Evolutionary conservation across 2,113 vertebrate genomes (phyloP), one percentile per base, ranked within the genome.

Genomic region (Phainopepla nitens): DNA sequence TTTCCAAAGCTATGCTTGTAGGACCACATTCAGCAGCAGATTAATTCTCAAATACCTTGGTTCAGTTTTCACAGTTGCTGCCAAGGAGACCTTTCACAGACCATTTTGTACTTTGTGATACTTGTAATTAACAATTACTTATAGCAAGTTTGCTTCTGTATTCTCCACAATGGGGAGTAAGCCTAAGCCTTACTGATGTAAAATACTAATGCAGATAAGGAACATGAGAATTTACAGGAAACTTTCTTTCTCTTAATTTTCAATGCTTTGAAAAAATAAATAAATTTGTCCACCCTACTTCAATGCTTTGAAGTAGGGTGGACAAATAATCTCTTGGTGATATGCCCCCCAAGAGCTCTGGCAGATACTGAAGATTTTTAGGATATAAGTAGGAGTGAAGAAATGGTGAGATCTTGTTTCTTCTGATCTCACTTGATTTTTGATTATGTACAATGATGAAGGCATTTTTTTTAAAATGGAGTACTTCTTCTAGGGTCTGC

Each of bases 1-100:
- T 87, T 95, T 97, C 97, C 97, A 98, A 98, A 98, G 97, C 97
- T 97, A 86, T 95, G 96, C 96, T 98, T 98, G 97, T 98, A 98
- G 98, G 96, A 97, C 96, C 95, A 98, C 98, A 98, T 98, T 99
- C 98, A 98, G 97, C 95, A 97, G 96, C 96, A 97, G 98, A 99
- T 98, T 99, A 99, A 97, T 98, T 95, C 91, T 97, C 97, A 98
- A 98, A 98, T 98, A 98, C 97, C 97, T 98, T 98, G 97, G 98
- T 98, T 99, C 98, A 94, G 92, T 95, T 99, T 99, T 98, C 98
- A 87, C 47, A 89, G 96, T 96, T 64, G 82, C 97, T 98, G 98
- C 98, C 98, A 98, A 98, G 42, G 76, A 95, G 96, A 58, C 91
- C 97, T 97, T 96, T 96, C 83, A 68, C 33, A 61, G 82, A 47